Evolutionary conservation across 2,888 invertebrate genomes (phyloP).

Genomic region (Drosophila hamatofila): DNA sequence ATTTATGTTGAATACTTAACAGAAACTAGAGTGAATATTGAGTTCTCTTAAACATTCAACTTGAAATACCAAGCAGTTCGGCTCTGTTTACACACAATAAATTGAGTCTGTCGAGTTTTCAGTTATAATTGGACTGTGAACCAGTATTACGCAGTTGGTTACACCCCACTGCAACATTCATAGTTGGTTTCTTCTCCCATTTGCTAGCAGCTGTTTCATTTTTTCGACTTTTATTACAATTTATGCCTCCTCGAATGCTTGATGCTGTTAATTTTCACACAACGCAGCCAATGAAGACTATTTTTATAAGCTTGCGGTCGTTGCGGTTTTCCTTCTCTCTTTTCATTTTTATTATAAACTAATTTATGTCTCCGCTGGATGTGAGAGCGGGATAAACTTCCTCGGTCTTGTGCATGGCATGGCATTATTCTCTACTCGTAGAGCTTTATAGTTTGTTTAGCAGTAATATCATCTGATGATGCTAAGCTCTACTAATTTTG

Average conservation of each 20-base stretch:
- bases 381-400: constrained; percentile 45
- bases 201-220: constrained; percentile 57
- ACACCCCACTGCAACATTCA: background rate
- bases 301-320: constrained; percentile 59
- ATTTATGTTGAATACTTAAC: background rate
- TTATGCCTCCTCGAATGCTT: constrained; percentile 56
- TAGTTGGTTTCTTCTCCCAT: background rate
- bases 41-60: background rate
- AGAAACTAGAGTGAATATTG: background rate
- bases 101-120: background rate
- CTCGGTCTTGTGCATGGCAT: constrained; percentile 33
- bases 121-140: background rate
- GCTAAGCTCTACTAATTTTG: constrained; percentile 42
- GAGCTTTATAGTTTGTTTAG: constrained; percentile 29
- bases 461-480: constrained; percentile 15
- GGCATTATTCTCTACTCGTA: constrained; percentile 21
- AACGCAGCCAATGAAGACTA: constrained; percentile 52
- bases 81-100: background rate
- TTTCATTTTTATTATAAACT: constrained; percentile 57
- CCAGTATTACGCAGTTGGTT: background rate
- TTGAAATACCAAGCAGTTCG: background rate
- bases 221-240: constrained; percentile 56
- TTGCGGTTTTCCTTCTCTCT: constrained; percentile 39
- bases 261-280: constrained; percentile 64
- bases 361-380: constrained; percentile 67